Percentiles rank a stretch among this genome's conserved stretches.
phyloP scores from a whole-genome alignment of 2,888 invertebrate species.

The Orchestes rusci region DNA sequence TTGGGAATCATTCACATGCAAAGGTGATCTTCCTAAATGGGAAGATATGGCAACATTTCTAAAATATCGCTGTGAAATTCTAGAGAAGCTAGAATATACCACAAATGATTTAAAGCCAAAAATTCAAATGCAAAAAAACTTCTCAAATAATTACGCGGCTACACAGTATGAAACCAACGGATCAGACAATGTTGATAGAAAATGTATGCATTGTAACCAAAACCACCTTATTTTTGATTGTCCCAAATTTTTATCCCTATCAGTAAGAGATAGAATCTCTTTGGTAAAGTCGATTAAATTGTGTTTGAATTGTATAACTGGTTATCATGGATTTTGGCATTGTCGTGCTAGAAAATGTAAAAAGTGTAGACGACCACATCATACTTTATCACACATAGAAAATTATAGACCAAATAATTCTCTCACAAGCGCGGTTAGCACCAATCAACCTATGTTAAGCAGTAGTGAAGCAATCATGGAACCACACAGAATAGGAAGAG shows the following conservation, averaged over 20 bases:
- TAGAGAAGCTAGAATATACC: conserved; percentile 14
- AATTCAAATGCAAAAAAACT: background rate
- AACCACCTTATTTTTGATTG: conserved; percentile 18
- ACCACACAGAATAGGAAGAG: no score
- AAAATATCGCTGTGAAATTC: conserved; percentile 14
- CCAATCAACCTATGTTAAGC: background rate
- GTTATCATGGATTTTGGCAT: background rate
- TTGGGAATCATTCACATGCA: conserved; percentile 14
- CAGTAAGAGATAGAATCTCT: conserved; percentile 1
- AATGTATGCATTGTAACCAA: conserved; percentile 19
- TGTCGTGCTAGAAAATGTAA: conserved; percentile 10
- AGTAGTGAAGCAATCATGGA: no score
- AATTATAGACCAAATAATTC: background rate
- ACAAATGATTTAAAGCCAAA: background rate
- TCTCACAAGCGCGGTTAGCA: background rate
- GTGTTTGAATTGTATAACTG: conserved; percentile 17
- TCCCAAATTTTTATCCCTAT: conserved; percentile 9
- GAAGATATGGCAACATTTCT: conserved; percentile 16
- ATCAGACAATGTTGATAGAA: background rate
- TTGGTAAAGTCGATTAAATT: conserved; percentile 12
- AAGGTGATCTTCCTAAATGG: conserved; percentile 9
- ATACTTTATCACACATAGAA: conserved; percentile 12
- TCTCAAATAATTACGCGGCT: background rate
- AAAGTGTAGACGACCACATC: conserved; percentile 14
- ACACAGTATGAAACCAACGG: background rate